A percentile compares a stretch with the other conserved stretches of the same genome.
Conservation (phyloP, 2,797 vertebrate genomes). For the Hemitrygon akajei region DNA sequence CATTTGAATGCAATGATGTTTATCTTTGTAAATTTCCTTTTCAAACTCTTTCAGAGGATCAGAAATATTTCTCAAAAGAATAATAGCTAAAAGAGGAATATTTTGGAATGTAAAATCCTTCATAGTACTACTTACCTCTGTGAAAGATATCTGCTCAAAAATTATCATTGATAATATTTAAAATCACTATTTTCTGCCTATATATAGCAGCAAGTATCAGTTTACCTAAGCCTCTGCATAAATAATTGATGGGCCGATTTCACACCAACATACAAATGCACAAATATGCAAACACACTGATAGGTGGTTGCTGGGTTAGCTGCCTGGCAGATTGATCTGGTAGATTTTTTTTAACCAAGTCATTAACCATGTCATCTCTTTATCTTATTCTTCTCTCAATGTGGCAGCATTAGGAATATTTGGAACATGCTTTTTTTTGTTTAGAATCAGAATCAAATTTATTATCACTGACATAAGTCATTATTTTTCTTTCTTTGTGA, state of each 20-base stretch:
- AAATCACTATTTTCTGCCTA: not conserved
- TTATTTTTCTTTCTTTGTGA: too few relatives aligned
- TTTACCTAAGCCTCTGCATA: not conserved
- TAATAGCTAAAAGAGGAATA: not conserved
- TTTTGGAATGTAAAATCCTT: not conserved
- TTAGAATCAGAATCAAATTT: too few relatives aligned
- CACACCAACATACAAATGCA: not conserved
- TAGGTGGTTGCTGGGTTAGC: not conserved
- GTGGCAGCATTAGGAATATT: not conserved
- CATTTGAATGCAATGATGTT: slow-evolving; percentile 11
- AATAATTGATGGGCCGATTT: not conserved
- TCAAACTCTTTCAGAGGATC: not conserved
- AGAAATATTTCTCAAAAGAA: not conserved
- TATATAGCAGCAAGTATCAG: not conserved
- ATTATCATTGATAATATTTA: not conserved
- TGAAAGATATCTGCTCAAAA: not conserved
- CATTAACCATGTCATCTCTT: not conserved
- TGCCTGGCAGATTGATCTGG: not conserved
- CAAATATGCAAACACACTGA: not conserved
- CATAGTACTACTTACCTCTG: not conserved
- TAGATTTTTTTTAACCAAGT: not conserved
- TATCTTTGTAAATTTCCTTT: not conserved
- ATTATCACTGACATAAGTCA: too few relatives aligned
- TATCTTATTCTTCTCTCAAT: not conserved
- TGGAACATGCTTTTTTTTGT: not conserved